phyloP scores from a whole-genome alignment of 2,888 invertebrate genomes.

The Parnassius mnemosyne region DNA sequence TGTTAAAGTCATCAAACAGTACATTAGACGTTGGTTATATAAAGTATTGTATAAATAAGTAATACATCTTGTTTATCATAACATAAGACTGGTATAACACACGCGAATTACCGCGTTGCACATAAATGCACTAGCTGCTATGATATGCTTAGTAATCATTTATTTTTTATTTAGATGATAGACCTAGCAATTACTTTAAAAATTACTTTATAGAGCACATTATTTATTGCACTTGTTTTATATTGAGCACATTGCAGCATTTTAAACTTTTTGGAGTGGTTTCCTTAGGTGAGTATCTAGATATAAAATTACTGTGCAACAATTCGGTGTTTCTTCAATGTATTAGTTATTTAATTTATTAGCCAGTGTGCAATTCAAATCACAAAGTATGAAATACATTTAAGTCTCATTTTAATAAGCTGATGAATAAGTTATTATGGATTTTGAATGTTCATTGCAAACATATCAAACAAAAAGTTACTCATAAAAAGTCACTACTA shows the following conservation, averaged over 20 bases:
- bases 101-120: constrained; percentile 12
- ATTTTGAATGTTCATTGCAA: no score
- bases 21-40: background rate
- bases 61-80: constrained; percentile 1
- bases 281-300: background rate
- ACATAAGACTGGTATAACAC: constrained; percentile 8
- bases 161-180: background rate
- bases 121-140: constrained; percentile 17
- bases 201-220: constrained; percentile 7
- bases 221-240: constrained; percentile 6
- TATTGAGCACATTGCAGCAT: constrained; percentile 10
- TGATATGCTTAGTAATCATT: constrained; percentile 8
- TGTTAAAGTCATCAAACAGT: background rate
- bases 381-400: no score
- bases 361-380: no score
- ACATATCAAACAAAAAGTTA: no score
- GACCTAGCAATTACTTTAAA: no score
- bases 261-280: background rate
- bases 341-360: no score
- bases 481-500: no score
- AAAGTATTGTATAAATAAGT: background rate
- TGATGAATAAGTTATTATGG: no score
- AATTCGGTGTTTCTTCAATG: no score
- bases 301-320: no score
- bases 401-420: no score